Conservation (phyloP, 2,888 invertebrate genomes). For the Lasioglossum oenotherae region DNA sequence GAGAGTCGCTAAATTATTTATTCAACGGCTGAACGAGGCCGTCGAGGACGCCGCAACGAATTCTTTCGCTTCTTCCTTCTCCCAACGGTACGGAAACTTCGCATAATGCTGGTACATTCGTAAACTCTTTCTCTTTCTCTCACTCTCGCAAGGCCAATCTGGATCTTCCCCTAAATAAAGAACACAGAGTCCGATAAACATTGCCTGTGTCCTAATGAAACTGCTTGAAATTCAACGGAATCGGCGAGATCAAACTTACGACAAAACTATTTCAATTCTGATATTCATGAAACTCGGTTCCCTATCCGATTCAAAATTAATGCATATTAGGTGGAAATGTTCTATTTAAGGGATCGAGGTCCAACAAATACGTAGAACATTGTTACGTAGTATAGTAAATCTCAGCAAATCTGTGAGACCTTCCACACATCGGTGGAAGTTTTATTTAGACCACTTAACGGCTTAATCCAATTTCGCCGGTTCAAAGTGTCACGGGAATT, state of each 20-base stretch:
- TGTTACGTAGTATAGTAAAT: background rate
- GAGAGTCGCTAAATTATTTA: background rate
- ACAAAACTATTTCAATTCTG: background rate
- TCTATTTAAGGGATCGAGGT: rapidly evolving
- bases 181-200: background rate
- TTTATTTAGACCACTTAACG: background rate
- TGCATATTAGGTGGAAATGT: background rate
- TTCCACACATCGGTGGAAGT: background rate
- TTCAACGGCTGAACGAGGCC: background rate
- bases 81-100: background rate
- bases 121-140: background rate
- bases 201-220: background rate
- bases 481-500: constrained; percentile 1
- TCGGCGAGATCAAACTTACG: background rate
- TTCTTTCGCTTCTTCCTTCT: background rate
- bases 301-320: background rate
- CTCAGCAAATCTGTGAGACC: background rate
- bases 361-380: background rate
- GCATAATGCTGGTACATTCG: background rate
- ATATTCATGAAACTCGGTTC: background rate
- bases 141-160: background rate
- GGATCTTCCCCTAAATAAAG: background rate
- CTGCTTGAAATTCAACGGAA: background rate
- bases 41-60: background rate
- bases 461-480: background rate